Percentiles rank a stretch among this genome's conserved stretches.
phyloP scores from a whole-genome alignment of 2,113 vertebrate genomes.

The Tachysurus vachellii region DNA sequence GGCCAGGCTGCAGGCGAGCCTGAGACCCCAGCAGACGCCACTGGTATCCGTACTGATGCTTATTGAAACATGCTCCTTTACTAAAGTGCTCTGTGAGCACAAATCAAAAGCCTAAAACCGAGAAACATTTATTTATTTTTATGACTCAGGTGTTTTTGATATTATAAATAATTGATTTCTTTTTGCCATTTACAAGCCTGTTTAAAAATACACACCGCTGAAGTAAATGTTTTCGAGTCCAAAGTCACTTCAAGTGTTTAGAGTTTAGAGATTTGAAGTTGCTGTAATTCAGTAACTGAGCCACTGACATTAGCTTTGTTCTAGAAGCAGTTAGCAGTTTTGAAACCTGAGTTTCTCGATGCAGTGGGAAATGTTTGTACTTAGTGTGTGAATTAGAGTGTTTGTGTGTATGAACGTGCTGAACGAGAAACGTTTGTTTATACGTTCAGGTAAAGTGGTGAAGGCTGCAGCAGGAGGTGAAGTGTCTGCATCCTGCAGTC shows the following conservation, averaged over 20 bases:
- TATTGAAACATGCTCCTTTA: no score
- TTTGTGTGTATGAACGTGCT: background rate
- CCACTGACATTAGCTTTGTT: background rate
- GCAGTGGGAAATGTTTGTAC: background rate
- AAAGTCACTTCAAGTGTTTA: background rate
- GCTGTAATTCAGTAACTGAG: background rate
- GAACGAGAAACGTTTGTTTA: background rate
- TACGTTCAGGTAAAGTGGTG: constrained; percentile 43
- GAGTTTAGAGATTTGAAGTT: no score
- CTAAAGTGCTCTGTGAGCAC: background rate
- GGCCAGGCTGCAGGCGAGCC: constrained; percentile 74
- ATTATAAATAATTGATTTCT: background rate
- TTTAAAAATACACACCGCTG: background rate
- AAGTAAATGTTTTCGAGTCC: background rate
- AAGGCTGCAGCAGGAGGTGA: constrained; percentile 40
- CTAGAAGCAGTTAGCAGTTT: background rate
- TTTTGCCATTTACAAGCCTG: background rate
- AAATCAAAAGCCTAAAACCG: background rate
- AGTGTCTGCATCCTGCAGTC: constrained; percentile 25
- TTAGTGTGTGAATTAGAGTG: background rate
- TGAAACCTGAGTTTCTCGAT: background rate
- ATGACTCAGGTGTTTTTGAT: background rate
- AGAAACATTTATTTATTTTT: background rate
- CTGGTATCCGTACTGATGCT: constrained; percentile 75
- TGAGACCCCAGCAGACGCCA: constrained; percentile 78